Evolutionary conservation across 2,797 vertebrate species (phyloP).

Genomic region (Pogoniulus pusillus): DNA sequence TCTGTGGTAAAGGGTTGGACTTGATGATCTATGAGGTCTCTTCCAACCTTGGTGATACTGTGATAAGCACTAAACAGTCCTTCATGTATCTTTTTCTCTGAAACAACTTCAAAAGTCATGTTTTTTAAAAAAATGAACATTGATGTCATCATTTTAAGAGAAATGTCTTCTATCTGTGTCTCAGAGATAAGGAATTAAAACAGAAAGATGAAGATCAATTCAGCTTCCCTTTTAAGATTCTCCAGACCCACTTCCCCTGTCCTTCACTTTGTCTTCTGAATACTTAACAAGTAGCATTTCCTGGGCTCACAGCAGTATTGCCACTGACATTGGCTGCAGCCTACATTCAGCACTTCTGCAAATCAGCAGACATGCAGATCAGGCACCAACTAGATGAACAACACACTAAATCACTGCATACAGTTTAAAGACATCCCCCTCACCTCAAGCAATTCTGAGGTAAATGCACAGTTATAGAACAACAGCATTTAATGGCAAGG

Average conservation of each 20-base stretch:
- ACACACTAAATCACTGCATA: fast-evolving
- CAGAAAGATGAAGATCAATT: neutral
- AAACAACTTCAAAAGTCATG: neutral
- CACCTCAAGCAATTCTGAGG: neutral
- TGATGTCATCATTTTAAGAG: neutral
- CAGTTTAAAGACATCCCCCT: neutral
- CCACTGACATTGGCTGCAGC: neutral
- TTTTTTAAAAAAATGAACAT: neutral
- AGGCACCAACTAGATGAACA: neutral
- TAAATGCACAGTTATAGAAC: neutral
- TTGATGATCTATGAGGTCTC: too few relatives aligned
- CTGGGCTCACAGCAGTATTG: neutral
- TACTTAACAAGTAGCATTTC: neutral
- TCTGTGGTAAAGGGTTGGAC: too few relatives aligned
- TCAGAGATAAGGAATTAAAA: neutral
- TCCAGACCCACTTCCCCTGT: neutral
- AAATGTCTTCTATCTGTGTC: neutral
- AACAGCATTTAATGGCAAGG: neutral
- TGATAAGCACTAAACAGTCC: neutral
- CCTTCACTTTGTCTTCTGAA: neutral
- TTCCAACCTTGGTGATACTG: too few relatives aligned
- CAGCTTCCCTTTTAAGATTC: neutral
- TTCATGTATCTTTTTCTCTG: neutral
- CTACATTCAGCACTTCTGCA: neutral
- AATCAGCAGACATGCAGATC: neutral